These are phyloP conservation scores for Tachystola acroxantha DNA, from an alignment of 2,888 invertebrate species.

Conservation along the genomic window DNA sequence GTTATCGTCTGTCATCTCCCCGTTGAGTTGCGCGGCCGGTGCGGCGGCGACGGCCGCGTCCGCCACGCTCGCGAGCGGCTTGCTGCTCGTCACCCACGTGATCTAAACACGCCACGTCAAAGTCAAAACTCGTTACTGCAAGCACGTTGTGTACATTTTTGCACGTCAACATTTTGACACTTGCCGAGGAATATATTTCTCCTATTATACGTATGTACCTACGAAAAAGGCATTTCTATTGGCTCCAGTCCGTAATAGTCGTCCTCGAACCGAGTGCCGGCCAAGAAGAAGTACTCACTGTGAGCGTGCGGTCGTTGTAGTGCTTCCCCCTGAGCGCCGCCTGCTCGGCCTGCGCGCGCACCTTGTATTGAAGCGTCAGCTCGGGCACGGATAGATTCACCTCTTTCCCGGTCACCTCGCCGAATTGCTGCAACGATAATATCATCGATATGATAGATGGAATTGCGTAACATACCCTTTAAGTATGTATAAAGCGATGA, in stretches of 20 bases:
- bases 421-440: conserved; percentile 87
- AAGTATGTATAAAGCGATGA: no score
- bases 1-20: conserved; percentile 37
- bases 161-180: no score
- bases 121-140: not conserved
- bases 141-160: no score
- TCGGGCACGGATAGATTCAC: conserved; percentile 82
- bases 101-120: conserved; percentile 34
- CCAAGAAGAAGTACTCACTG: no score
- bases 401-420: conserved; percentile 90
- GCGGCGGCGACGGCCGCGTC: conserved; percentile 13
- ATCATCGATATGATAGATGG: no score
- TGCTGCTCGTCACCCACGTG: conserved; percentile 60
- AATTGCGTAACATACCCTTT: no score
- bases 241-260: no score
- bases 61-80: conserved; percentile 22
- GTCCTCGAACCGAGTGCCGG: no score
- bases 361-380: conserved; percentile 85
- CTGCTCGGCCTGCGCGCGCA: conserved; percentile 87
- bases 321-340: conserved; percentile 87
- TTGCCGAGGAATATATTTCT: no score
- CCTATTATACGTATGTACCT: no score
- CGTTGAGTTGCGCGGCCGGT: conserved; percentile 23
- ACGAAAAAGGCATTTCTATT: no score
- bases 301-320: conserved; percentile 75